Percentiles rank a stretch among this genome's conserved stretches.
Evolutionary conservation across 2,888 invertebrate genomes (phyloP).

Genomic region (Erebia aethiops): DNA sequence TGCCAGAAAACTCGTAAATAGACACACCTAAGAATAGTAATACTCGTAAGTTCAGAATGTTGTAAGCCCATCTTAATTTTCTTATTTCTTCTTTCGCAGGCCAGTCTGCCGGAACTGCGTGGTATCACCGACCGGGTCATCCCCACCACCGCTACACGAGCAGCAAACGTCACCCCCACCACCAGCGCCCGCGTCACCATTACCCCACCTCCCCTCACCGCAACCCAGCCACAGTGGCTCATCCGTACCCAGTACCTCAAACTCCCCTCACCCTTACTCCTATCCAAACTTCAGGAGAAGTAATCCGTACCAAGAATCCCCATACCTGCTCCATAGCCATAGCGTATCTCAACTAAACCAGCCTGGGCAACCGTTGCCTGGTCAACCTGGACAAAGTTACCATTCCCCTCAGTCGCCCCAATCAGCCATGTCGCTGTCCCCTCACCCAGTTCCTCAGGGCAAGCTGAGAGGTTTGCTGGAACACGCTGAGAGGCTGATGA

Average conservation of each 20-base stretch:
- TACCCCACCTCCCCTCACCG: constrained; percentile 65
- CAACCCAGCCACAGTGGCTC: constrained; percentile 72
- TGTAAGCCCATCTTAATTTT: neutral
- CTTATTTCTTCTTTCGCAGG: constrained; percentile 67
- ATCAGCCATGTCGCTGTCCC: constrained; percentile 75
- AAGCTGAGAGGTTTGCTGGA: constrained; percentile 75
- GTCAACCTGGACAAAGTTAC: constrained; percentile 58
- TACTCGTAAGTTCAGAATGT: too few relatives aligned
- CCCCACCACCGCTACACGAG: constrained; percentile 71
- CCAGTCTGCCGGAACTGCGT: constrained; percentile 93
- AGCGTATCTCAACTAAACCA: constrained; percentile 61
- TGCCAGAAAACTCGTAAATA: too few relatives aligned
- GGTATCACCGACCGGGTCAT: constrained; percentile 78
- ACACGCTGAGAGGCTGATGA: constrained; percentile 84
- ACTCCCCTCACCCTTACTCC: constrained; percentile 72
- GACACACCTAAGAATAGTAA: too few relatives aligned
- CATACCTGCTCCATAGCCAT: constrained; percentile 60
- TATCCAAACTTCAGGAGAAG: constrained; percentile 69
- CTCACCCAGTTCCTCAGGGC: constrained; percentile 71
- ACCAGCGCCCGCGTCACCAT: constrained; percentile 65
- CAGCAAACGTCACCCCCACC: constrained; percentile 68
- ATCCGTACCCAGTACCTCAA: constrained; percentile 67
- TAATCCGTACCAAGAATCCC: constrained; percentile 64
- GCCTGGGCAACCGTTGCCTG: constrained; percentile 49
- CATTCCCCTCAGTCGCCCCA: constrained; percentile 72